Conservation (phyloP, 2,888 invertebrate genomes). For the Rhamphomyia laevipes region DNA sequence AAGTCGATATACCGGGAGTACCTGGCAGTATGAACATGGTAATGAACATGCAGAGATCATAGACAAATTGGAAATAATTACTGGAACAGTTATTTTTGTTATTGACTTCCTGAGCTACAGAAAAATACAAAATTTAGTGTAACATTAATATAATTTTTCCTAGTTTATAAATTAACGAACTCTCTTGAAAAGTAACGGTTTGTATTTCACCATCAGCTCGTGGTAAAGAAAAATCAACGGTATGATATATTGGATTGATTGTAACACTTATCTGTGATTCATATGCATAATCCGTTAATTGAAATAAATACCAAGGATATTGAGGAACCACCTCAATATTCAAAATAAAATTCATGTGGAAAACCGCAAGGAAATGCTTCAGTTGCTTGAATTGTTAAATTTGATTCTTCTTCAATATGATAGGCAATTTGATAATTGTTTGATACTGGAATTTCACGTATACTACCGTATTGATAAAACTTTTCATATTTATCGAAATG, state of each 20-base stretch:
- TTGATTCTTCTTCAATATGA: slow-evolving; percentile 58
- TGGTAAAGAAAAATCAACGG: slow-evolving; percentile 55
- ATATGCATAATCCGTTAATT: slow-evolving; percentile 51
- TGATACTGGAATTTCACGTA: slow-evolving; percentile 61
- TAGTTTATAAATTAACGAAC: slow-evolving; percentile 37
- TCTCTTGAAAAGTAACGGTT: slow-evolving; percentile 45
- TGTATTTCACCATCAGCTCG: slow-evolving; percentile 47
- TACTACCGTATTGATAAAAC: slow-evolving; percentile 47
- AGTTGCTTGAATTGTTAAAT: slow-evolving; percentile 58
- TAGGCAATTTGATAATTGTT: slow-evolving; percentile 70
- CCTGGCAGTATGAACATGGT: too few species aligned
- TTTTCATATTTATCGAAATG: slow-evolving; percentile 48
- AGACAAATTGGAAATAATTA: slow-evolving; percentile 30
- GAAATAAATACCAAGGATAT: slow-evolving; percentile 65
- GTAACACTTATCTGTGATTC: slow-evolving; percentile 63
- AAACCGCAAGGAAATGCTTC: slow-evolving; percentile 68
- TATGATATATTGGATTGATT: slow-evolving; percentile 51
- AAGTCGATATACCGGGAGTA: too few species aligned
- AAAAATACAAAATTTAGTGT: slow-evolving; percentile 31
- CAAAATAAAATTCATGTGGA: slow-evolving; percentile 72
- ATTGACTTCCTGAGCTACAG: slow-evolving; percentile 47
- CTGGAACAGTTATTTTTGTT: slow-evolving; percentile 46
- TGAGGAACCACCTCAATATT: slow-evolving; percentile 48
- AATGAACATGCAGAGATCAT: too few species aligned
- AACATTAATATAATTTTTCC: too few species aligned